Conservation (phyloP, 2,888 invertebrate genomes). For the Phengaris arion region DNA sequence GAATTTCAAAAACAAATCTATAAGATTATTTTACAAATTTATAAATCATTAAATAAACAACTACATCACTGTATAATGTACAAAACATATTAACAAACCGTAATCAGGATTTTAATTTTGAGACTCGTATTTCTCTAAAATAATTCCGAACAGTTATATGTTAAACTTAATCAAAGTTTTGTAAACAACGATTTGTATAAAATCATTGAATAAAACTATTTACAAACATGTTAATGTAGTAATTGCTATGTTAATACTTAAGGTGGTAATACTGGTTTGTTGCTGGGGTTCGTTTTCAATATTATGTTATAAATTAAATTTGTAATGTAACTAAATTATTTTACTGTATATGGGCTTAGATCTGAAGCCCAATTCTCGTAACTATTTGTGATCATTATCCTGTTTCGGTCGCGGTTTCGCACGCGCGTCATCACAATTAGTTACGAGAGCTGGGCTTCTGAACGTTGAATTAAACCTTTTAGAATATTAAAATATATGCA, state of each 20-base stretch:
- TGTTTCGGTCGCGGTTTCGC: no score
- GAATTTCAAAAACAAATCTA: slow-evolving; percentile 35
- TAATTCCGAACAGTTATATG: neutral
- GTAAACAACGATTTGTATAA: slow-evolving; percentile 4
- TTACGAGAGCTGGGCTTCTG: no score
- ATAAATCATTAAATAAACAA: slow-evolving; percentile 24
- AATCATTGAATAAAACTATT: slow-evolving; percentile 17
- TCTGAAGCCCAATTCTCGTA: no score
- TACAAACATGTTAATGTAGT: slow-evolving; percentile 16
- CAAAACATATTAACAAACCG: slow-evolving; percentile 11
- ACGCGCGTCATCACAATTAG: no score
- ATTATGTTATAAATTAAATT: neutral
- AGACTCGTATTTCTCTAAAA: neutral
- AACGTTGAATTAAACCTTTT: neutral
- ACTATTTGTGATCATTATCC: no score
- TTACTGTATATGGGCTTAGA: neutral
- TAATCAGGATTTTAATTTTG: slow-evolving; percentile 11
- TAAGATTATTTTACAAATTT: slow-evolving; percentile 15
- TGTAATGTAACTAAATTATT: neutral
- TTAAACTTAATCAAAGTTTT: neutral
- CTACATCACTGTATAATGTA: slow-evolving; percentile 23
- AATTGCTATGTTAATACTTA: slow-evolving; percentile 22
- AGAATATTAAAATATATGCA: neutral
- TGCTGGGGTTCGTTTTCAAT: slow-evolving; percentile 6
- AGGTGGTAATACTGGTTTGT: slow-evolving; percentile 23